Evolutionary conservation across 1,140 invertebrate genomes (phyloP), one percentile per base, ranked within the genome.

Genomic region (honey bee (Apis mellifera)): DNA sequence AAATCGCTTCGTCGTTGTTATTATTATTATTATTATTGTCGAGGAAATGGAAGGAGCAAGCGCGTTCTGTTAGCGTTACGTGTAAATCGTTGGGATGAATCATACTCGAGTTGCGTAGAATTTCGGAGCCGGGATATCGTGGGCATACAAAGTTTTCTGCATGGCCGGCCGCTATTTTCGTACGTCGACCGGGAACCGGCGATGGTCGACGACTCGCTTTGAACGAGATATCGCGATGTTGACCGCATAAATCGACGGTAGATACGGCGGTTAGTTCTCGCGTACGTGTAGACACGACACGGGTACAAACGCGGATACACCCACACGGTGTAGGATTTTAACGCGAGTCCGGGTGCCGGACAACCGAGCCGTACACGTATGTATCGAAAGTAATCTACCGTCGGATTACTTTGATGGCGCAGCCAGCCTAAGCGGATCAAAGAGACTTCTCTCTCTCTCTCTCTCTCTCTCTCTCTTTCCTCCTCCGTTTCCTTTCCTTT

Each of bases 371-470:
- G 19, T 83, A 78, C 32, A 5, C 79, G 75, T 66, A 64, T 84
- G 74, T 85, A 89, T 89, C 72, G 82, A 84, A 86, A 89, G 88
- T 89, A 89, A 89, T 89, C 88, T 86, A 89, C 87, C 83, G 87
- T 84, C 88, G 88, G 88, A 89, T 89, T 89, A 89, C 88, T 89
- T 89, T 89, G 88, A 89, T 82, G 84, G 84, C 76, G 54, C 54
- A 81, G 77, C 75, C 82, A 66, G 70, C 78, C 82, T 89, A 89
- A 89, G 88, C 88, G 88, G 88, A 89, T 89, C 88, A 89, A 89
- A 89, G 86, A 80, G 76, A 71, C 83, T 62, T 79, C 42, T 75
- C 72, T 62, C 48, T 52, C 48, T 78, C 42, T 26, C 9, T 59
- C 54, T 70, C 60, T 21, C 55, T 32, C 23, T 17, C 12, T 0